Conservation (phyloP, 2,113 vertebrate species). For the Semnornis frantzii region DNA sequence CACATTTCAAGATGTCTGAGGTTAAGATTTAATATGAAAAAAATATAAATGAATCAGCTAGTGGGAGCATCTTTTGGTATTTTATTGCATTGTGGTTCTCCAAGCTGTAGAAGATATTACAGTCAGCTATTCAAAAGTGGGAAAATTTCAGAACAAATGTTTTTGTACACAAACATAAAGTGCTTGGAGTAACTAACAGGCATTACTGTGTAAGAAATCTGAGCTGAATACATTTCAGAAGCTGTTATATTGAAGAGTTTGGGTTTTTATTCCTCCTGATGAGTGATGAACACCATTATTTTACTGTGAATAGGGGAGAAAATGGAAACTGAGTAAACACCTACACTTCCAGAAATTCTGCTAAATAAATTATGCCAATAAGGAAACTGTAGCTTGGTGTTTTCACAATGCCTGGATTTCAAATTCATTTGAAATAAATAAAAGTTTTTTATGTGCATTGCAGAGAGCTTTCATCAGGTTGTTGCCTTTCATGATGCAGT, state of each 20-base stretch:
- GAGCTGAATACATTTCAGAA: slow-evolving; percentile 2
- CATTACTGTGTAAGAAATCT: slow-evolving; percentile 26
- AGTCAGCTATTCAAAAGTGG: slow-evolving; percentile 35
- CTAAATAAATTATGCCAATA: slow-evolving; percentile 64
- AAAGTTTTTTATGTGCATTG: slow-evolving; percentile 1
- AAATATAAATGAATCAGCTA: not conserved
- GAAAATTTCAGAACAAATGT: not conserved
- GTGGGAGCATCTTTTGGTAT: not conserved
- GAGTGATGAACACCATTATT: slow-evolving; percentile 15
- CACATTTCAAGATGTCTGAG: not conserved
- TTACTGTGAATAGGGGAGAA: slow-evolving; percentile 22
- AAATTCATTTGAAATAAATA: slow-evolving; percentile 32
- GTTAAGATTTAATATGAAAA: not conserved
- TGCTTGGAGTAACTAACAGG: slow-evolving; percentile 11
- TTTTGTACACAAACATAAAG: not conserved
- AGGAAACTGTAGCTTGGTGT: slow-evolving; percentile 1
- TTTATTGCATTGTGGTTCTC: slow-evolving; percentile 11
- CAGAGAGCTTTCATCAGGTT: not conserved
- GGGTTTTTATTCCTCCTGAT: not conserved
- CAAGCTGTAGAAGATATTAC: not conserved
- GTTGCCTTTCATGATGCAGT: not conserved
- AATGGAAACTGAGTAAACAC: slow-evolving; percentile 52
- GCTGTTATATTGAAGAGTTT: not conserved
- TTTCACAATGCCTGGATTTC: slow-evolving; percentile 1
- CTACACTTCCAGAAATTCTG: slow-evolving; percentile 40